Evolutionary conservation across 2,797 vertebrate species (phyloP).

Genomic region (Crossoptilon crossoptilon): DNA sequence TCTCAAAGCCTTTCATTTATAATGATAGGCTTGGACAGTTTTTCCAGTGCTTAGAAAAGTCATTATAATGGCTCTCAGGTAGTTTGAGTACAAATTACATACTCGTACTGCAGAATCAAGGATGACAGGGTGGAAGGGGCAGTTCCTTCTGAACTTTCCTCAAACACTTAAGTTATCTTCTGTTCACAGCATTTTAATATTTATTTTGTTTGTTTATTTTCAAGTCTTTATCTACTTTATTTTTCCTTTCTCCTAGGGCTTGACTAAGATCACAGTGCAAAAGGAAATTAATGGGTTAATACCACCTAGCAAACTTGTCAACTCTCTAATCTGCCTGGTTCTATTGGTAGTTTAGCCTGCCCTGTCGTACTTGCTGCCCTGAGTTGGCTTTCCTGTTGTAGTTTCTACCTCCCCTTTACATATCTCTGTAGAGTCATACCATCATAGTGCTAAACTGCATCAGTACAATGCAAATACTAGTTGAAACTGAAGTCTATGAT

Average conservation of each 20-base stretch:
- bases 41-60: neutral
- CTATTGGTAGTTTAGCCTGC: neutral
- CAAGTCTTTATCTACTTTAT: neutral
- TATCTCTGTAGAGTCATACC: neutral
- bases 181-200: neutral
- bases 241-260: neutral
- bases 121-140: neutral
- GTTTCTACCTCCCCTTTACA: neutral
- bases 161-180: neutral
- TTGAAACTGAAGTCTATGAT: neutral
- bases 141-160: neutral
- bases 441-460: neutral
- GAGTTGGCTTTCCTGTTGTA: neutral
- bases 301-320: neutral
- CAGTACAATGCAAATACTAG: neutral
- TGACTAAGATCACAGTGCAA: neutral
- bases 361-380: neutral
- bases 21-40: neutral
- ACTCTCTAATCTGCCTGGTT: neutral
- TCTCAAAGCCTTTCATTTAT: neutral
- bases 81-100: neutral
- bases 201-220: neutral
- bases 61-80: neutral
- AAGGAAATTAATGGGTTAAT: neutral
- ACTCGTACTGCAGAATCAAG: neutral